Conservation (phyloP, 2,113 vertebrate genomes). For the Dasypus novemcinctus region DNA sequence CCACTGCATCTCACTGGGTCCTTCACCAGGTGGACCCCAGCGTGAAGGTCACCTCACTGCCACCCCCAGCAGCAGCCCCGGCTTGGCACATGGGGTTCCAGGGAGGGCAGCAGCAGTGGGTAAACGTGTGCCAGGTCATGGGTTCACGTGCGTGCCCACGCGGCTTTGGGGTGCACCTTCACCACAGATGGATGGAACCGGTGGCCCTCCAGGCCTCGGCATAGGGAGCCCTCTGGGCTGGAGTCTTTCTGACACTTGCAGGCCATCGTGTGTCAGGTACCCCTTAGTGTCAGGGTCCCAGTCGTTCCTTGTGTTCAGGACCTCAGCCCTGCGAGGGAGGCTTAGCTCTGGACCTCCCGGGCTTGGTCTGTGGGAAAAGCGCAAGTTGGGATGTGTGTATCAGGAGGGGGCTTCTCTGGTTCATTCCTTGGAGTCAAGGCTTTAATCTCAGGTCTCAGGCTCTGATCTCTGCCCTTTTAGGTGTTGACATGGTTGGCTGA, state of each 20-base stretch:
- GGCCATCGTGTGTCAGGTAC: not conserved
- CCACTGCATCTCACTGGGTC: slow-evolving; percentile 62
- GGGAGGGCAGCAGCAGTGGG: slow-evolving; percentile 24
- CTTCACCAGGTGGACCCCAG: slow-evolving; percentile 47
- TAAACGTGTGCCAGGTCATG: slow-evolving; percentile 22
- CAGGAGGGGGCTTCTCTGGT: not conserved
- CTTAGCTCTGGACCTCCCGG: not conserved
- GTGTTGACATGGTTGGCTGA: not conserved
- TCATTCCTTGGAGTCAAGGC: not conserved
- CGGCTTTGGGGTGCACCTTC: slow-evolving; percentile 64
- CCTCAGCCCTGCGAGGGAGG: slow-evolving; percentile 23
- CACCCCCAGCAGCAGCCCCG: slow-evolving; percentile 54
- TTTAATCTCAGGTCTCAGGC: not conserved
- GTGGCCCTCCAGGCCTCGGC: slow-evolving; percentile 55
- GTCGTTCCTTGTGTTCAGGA: not conserved
- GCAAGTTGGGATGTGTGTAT: not conserved
- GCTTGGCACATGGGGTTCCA: slow-evolving; percentile 55
- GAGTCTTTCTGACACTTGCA: slow-evolving; percentile 30
- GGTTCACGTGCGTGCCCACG: slow-evolving; percentile 68
- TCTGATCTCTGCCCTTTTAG: not conserved
- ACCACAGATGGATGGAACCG: not conserved
- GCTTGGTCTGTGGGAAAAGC: not conserved
- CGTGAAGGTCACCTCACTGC: slow-evolving; percentile 75
- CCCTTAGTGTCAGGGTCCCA: not conserved
- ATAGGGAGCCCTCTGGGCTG: not conserved